These are phyloP conservation scores for Smittia sp. DNA, from an alignment of 2,888 invertebrate species.

Conservation along the genomic window DNA sequence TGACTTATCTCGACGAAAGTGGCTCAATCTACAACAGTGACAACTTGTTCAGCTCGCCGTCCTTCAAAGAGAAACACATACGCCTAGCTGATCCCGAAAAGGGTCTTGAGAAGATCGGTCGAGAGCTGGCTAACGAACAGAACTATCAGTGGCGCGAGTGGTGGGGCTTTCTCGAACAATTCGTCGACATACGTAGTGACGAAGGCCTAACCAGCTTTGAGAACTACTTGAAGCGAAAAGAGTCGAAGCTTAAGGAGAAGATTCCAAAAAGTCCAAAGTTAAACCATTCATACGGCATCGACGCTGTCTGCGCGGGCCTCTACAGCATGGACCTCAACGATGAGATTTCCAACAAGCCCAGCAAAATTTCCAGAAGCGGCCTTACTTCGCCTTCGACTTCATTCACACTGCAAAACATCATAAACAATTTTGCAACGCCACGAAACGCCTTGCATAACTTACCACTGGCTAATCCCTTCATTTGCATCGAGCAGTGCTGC, in stretches of 20 bases:
- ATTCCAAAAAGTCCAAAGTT: not conserved
- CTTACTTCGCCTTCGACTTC: constrained; percentile 31
- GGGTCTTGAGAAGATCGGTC: constrained; percentile 82
- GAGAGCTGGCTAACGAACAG: constrained; percentile 68
- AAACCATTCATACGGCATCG: constrained; percentile 15
- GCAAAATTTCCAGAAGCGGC: not conserved
- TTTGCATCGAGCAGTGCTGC: constrained; percentile 61
- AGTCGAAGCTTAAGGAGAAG: constrained; percentile 27
- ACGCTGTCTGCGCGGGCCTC: constrained; percentile 27
- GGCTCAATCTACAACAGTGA: constrained; percentile 39
- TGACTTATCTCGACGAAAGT: constrained; percentile 31
- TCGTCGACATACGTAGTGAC: constrained; percentile 70
- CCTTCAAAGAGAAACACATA: constrained; percentile 52
- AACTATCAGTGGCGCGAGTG: constrained; percentile 84
- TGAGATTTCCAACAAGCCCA: not conserved
- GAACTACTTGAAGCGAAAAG: constrained; percentile 58
- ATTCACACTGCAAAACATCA: constrained; percentile 40
- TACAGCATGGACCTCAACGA: constrained; percentile 40
- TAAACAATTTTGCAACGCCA: constrained; percentile 43
- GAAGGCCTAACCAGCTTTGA: constrained; percentile 76
- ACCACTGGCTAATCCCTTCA: constrained; percentile 50
- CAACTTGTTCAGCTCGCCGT: constrained; percentile 45
- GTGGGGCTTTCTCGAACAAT: constrained; percentile 85
- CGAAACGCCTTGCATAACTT: constrained; percentile 44
- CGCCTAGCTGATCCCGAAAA: constrained; percentile 75